Conservation (phyloP, 1,140 invertebrate genomes). For the Drosophila jambulina region DNA sequence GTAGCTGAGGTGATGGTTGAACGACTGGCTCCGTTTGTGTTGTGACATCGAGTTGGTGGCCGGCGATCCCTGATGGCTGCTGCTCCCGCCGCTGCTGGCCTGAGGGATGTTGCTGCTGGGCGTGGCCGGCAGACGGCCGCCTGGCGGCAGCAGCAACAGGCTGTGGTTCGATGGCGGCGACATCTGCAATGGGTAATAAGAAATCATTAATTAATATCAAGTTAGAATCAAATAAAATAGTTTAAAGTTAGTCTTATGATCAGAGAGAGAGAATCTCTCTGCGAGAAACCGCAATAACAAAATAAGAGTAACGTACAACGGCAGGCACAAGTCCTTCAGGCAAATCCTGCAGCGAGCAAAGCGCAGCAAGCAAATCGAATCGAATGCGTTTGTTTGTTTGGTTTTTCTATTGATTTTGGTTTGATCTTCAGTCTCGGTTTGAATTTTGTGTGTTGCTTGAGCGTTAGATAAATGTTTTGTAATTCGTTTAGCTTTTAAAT, state of each 20-base stretch:
- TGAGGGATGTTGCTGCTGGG: conserved; percentile 35
- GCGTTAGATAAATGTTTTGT: conserved; percentile 77
- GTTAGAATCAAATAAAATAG: not conserved
- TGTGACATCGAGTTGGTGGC: conserved; percentile 80
- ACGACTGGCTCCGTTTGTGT: conserved; percentile 89
- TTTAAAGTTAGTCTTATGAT: conserved; percentile 41
- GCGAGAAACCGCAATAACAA: conserved; percentile 27
- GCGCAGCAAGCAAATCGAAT: conserved; percentile 79
- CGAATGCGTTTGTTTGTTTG: conserved; percentile 70
- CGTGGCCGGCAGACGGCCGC: conserved; percentile 47
- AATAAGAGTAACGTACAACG: conserved; percentile 56
- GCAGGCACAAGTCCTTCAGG: conserved; percentile 53
- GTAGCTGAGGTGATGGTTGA: conserved; percentile 89
- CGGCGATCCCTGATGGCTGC: conserved; percentile 53
- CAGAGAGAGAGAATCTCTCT: not conserved
- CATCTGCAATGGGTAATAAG: conserved; percentile 85
- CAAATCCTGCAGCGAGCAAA: conserved; percentile 68
- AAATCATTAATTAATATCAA: not conserved
- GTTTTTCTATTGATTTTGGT: conserved; percentile 28
- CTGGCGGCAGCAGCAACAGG: conserved; percentile 66
- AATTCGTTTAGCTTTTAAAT: conserved; percentile 70
- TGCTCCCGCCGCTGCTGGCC: conserved; percentile 38
- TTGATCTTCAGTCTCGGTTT: conserved; percentile 18
- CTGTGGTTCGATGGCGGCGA: conserved; percentile 84
- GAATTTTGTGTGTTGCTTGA: conserved; percentile 53